Evolutionary conservation across 2,888 invertebrate genomes (phyloP).

Genomic region (Aspidiotus rigidus): DNA sequence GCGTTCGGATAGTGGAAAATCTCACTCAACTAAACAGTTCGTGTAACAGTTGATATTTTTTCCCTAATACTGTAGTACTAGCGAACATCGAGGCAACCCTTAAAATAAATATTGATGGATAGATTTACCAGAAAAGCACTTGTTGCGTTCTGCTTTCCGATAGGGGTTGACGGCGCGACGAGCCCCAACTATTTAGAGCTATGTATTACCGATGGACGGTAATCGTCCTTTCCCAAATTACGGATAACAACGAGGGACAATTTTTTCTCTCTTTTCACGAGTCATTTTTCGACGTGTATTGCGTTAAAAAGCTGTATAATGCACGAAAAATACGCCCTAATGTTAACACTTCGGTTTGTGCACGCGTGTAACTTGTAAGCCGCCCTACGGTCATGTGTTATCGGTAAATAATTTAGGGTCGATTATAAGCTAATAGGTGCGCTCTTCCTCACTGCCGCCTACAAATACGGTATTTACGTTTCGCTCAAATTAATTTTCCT

Average conservation of each 20-base stretch:
- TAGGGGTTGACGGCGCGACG: conserved; percentile 23
- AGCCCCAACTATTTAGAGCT: neutral
- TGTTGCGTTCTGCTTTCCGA: conserved; percentile 24
- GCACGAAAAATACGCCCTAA: too few relatives aligned
- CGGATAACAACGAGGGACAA: conserved; percentile 15
- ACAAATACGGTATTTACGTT: too few relatives aligned
- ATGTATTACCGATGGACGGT: conserved; percentile 25
- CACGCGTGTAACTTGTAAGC: too few relatives aligned
- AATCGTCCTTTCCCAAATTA: conserved; percentile 26
- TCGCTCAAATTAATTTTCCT: too few relatives aligned
- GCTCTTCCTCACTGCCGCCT: too few relatives aligned
- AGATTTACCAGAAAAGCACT: conserved; percentile 32
- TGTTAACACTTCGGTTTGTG: too few relatives aligned
- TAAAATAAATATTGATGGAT: conserved; percentile 34
- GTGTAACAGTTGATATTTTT: conserved; percentile 34
- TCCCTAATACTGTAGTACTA: conserved; percentile 22
- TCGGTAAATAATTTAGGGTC: too few relatives aligned
- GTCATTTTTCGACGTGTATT: too few relatives aligned
- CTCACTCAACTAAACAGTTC: conserved; percentile 34
- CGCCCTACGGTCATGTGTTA: too few relatives aligned
- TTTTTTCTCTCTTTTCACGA: neutral
- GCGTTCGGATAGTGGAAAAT: conserved; percentile 33
- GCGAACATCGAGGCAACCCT: conserved; percentile 22
- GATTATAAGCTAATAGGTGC: too few relatives aligned
- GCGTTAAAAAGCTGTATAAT: too few relatives aligned